Percentiles rank a stretch among this genome's conserved stretches.
phyloP scores from a whole-genome alignment of 1,140 invertebrate genomes.

The Drosophila micromelanica region DNA sequence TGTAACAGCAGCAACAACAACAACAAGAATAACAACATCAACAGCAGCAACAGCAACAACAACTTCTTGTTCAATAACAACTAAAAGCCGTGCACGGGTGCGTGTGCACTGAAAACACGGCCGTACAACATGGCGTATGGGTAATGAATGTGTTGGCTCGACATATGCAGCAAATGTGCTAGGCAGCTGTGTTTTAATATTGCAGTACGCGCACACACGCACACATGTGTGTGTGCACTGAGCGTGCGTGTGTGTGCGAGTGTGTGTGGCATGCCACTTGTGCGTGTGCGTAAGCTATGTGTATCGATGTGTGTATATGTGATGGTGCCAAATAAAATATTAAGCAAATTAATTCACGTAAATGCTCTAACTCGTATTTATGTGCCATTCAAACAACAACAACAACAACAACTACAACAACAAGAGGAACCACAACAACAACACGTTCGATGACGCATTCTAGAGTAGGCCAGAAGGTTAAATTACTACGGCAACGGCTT shows the following conservation, averaged over 20 bases:
- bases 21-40: too few species aligned
- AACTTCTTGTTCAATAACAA: constrained; percentile 18
- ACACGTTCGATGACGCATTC: constrained; percentile 72
- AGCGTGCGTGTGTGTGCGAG: constrained; percentile 26
- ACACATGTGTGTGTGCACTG: constrained; percentile 37
- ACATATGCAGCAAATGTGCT: constrained; percentile 56
- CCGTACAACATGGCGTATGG: constrained; percentile 73
- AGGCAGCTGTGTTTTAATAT: constrained; percentile 38
- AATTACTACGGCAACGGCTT: constrained; percentile 55
- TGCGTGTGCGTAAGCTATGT: constrained; percentile 16
- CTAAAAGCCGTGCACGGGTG: constrained; percentile 21
- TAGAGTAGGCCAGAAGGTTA: constrained; percentile 83
- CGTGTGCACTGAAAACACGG: constrained; percentile 31
- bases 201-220: constrained; percentile 14
- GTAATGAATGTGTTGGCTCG: constrained; percentile 47
- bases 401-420: constrained; percentile 20
- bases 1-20: constrained; percentile 7
- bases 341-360: constrained; percentile 60
- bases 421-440: constrained; percentile 20
- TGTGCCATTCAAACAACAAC: constrained; percentile 20
- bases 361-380: constrained; percentile 26
- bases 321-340: constrained; percentile 67
- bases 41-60: background rate
- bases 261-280: background rate
- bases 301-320: constrained; percentile 13